Evolutionary conservation across 2,113 vertebrate genomes (phyloP).

Genomic region (Dryoscopus gambensis): DNA sequence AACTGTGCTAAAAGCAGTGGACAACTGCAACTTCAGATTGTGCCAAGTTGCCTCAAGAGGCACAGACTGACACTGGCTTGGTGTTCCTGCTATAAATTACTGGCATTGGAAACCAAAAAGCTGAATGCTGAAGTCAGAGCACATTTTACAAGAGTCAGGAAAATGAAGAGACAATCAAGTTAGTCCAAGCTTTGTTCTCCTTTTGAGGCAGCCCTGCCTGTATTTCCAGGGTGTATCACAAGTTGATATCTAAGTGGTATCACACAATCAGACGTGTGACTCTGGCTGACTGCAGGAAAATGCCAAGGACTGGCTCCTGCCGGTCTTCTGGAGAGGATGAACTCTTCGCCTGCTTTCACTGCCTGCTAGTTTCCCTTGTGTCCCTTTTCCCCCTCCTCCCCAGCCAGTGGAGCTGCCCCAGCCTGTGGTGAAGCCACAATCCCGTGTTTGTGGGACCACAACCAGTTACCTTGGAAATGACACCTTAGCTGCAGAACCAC

Average conservation of each 20-base stretch:
- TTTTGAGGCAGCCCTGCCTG: not conserved
- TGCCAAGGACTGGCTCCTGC: not conserved
- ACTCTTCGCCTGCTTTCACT: not conserved
- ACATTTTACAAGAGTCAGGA: not conserved
- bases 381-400: not conserved
- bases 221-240: not conserved
- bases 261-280: not conserved
- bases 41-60: not conserved
- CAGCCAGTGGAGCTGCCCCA: not conserved
- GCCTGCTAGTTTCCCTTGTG: not conserved
- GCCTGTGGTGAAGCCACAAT: slow-evolving; percentile 41
- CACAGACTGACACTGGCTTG: not conserved
- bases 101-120: not conserved
- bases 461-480: slow-evolving; percentile 69
- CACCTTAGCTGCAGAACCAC: not conserved
- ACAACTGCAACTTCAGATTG: not conserved
- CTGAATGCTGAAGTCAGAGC: not conserved
- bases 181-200: not conserved
- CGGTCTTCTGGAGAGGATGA: not conserved
- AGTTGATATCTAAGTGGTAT: not conserved
- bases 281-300: not conserved
- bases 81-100: not conserved
- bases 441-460: slow-evolving; percentile 49
- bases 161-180: not conserved
- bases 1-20: not conserved